Base-by-base conservation (phyloP, 2,113 vertebrate genomes). In the Menura novaehollandiae region DNA sequence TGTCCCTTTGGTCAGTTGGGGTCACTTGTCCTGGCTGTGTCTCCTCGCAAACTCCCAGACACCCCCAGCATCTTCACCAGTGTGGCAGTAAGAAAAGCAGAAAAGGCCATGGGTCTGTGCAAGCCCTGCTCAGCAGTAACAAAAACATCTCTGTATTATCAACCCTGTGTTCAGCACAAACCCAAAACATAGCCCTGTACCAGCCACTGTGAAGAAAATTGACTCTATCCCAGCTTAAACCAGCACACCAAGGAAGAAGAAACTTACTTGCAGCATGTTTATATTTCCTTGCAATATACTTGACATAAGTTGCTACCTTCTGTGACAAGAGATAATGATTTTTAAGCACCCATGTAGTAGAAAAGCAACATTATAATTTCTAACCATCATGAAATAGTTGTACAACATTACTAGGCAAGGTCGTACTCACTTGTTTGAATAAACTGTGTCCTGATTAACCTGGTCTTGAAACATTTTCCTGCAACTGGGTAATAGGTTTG, bases 31-130 rank as follows among this genome's bases (percentile, higher is more conserved):
- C 73, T 15, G 27, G 27, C 32, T 52, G 22, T 33, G 22, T 33
- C 33, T 44, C 8, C 27, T 60, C 33, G 33, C 73, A 77, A 0
- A 5, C 33, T 27, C 46, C 26, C 32, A 15, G 4, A 17, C 11
- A 77, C 16, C 71, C 20, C 23, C 20, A 68, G 19, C 21, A 23
- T 27, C 18, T 10, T 37, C 9, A 11, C 33, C 53, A 44, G 11
- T 0, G 0, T 44, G 33, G 44, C 0, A 10, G 7, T 22, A 37
- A 0, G 0, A 60, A 56, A 77, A 60, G 14, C 27, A 87, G 33
- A 68, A 60, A 44, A 68, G 46, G 11, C 63, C 33, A 68, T 44
- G 37, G 22, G 33, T 59, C 33, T 69, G 37, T 33, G n/a, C 4
- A 8, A 60, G 37, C 33, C 33, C 37, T 23, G 9, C 27, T 52